Evolutionary conservation across 2,797 vertebrate genomes (phyloP).

Genomic region (Smutsia temminckii): DNA sequence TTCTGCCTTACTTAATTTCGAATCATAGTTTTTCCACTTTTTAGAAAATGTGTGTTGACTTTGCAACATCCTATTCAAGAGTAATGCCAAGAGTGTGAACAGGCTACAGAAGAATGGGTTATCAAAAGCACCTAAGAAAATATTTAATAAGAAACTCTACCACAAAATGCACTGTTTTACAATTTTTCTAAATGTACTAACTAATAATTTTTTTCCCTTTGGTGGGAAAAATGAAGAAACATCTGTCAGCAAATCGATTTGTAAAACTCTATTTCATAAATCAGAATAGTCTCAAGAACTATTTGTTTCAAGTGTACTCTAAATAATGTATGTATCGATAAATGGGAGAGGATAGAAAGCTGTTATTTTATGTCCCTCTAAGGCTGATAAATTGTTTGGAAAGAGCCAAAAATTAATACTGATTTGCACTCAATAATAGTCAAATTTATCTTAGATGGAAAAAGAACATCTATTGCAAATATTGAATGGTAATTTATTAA

Average conservation of each 20-base stretch:
- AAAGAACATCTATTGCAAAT: not conserved
- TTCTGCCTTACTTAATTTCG: constrained; percentile 53
- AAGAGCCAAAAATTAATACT: constrained; percentile 36
- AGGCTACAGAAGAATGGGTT: constrained; percentile 42
- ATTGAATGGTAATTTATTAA: not conserved
- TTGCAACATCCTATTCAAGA: constrained; percentile 42
- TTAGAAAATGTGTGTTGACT: constrained; percentile 53
- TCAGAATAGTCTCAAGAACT: constrained; percentile 37
- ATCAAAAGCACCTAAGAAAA: constrained; percentile 69
- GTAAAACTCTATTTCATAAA: constrained; percentile 36
- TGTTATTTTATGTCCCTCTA: constrained; percentile 38
- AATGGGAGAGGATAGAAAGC: not conserved
- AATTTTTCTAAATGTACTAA: constrained; percentile 56
- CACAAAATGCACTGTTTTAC: constrained; percentile 47
- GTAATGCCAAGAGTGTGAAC: constrained; percentile 36
- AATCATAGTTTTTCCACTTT: constrained; percentile 26
- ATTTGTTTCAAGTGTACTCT: constrained; percentile 42
- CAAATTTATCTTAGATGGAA: constrained; percentile 29
- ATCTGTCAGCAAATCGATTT: constrained; percentile 51
- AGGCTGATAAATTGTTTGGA: constrained; percentile 36
- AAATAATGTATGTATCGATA: not conserved
- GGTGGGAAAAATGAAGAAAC: not conserved
- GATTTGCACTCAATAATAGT: constrained; percentile 25
- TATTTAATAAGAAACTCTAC: constrained; percentile 50
- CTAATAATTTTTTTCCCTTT: not conserved